These are phyloP conservation scores for Dusona sp. DNA, from an alignment of 2,888 invertebrate genomes.

Conservation along the genomic window DNA sequence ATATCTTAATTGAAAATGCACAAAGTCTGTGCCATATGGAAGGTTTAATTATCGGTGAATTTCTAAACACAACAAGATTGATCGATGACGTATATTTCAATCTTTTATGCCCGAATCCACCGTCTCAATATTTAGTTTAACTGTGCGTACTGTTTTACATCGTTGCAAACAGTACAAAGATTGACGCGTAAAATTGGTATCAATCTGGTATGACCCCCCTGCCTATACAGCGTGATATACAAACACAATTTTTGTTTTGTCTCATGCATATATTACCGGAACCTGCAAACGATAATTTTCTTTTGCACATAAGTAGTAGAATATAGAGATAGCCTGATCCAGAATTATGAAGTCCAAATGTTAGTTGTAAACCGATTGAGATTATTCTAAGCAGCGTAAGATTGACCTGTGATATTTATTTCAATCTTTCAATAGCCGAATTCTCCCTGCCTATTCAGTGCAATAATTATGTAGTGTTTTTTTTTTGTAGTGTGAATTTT, in stretches of 20 bases:
- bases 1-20: neutral
- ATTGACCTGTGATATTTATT: conserved; percentile 36
- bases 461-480: neutral
- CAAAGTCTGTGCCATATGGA: conserved; percentile 10
- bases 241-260: neutral
- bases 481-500: neutral
- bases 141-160: neutral
- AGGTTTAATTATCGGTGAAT: neutral
- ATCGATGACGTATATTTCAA: conserved; percentile 71
- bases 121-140: neutral
- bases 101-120: conserved; percentile 62
- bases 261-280: neutral
- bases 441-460: neutral
- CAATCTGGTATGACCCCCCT: neutral
- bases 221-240: neutral
- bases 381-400: neutral
- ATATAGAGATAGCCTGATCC: neutral
- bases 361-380: neutral
- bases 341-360: neutral
- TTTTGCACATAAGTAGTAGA: neutral
- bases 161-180: neutral
- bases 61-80: conserved; percentile 70
- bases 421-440: conserved; percentile 20
- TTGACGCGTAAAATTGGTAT: neutral
- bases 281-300: neutral